These are phyloP conservation scores for Oxytorus armatus DNA, from an alignment of 2,888 invertebrate genomes.

Conservation along the genomic window DNA sequence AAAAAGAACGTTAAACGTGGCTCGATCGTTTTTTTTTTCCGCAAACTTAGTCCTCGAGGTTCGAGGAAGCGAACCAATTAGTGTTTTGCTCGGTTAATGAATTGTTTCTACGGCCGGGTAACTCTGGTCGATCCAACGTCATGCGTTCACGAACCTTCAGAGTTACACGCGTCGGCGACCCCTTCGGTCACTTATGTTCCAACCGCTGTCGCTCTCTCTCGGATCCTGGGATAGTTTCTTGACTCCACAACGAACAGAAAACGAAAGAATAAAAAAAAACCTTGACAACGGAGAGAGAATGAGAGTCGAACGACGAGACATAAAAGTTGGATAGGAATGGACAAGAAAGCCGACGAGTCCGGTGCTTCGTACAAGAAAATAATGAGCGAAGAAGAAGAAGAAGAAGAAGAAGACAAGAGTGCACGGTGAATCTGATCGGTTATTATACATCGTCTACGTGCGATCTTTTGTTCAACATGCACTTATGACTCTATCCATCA, in stretches of 20 bases:
- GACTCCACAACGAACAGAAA: not conserved
- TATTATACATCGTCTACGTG: not conserved
- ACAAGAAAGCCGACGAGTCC: not conserved
- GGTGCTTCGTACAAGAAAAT: conserved; percentile 12
- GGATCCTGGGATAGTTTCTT: conserved; percentile 5
- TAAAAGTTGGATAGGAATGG: not conserved
- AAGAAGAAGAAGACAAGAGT: not conserved
- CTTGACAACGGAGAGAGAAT: not conserved
- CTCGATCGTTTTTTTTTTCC: conserved; percentile 34
- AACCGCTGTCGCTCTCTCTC: conserved; percentile 5
- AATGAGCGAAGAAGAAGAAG: conserved; percentile 3
- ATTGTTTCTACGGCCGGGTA: conserved; percentile 71
- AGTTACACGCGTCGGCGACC: conserved; percentile 25
- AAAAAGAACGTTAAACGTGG: conserved; percentile 43
- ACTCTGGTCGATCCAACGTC: conserved; percentile 19
- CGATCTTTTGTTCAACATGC: too few species aligned
- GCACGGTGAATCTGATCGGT: not conserved
- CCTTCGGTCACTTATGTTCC: conserved; percentile 33
- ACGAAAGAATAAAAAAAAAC: not conserved
- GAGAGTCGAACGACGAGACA: not conserved
- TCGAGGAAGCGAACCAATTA: conserved; percentile 79
- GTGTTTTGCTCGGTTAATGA: conserved; percentile 79
- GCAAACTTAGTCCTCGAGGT: conserved; percentile 40
- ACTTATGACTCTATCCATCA: too few species aligned
- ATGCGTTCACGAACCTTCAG: conserved; percentile 16